Evolutionary conservation across 1,140 invertebrate genomes (phyloP).

Genomic region (Papilio glaucus): DNA sequence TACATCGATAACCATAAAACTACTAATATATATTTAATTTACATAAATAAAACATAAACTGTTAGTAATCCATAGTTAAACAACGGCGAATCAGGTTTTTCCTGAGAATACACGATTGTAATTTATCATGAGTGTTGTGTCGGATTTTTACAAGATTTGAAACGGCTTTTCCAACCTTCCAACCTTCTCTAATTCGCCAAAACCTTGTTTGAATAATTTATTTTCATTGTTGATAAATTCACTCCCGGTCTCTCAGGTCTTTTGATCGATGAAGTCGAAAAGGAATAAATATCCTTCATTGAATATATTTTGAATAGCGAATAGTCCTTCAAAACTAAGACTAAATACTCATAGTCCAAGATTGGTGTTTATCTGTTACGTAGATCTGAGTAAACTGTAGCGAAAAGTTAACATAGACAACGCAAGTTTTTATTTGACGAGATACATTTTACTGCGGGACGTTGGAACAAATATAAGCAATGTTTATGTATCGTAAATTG

Average conservation of each 20-base stretch:
- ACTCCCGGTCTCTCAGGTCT: not conserved
- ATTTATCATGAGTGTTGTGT: not conserved
- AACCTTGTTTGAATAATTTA: not conserved
- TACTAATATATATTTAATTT: not conserved
- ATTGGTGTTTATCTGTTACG: too few relatives aligned
- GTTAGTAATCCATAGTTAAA: not conserved
- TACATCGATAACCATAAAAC: not conserved
- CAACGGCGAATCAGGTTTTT: slow-evolving; percentile 12
- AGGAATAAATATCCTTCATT: too few relatives aligned
- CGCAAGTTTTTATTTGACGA: too few relatives aligned
- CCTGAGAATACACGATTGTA: not conserved
- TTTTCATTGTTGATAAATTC: not conserved
- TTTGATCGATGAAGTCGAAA: too few relatives aligned
- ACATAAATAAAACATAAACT: slow-evolving; percentile 6
- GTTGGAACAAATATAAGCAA: too few relatives aligned
- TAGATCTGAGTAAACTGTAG: too few relatives aligned
- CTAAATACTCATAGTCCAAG: too few relatives aligned
- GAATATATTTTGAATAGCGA: too few relatives aligned
- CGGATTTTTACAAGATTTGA: not conserved
- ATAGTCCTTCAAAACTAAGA: too few relatives aligned
- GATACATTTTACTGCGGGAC: too few relatives aligned
- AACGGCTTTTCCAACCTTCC: not conserved
- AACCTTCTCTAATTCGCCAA: not conserved
- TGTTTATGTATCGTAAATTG: too few relatives aligned
- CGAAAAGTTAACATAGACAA: too few relatives aligned